Conservation (phyloP, 92 coral and sea anemone species). For the Hydrozoanthus gracilis region DNA sequence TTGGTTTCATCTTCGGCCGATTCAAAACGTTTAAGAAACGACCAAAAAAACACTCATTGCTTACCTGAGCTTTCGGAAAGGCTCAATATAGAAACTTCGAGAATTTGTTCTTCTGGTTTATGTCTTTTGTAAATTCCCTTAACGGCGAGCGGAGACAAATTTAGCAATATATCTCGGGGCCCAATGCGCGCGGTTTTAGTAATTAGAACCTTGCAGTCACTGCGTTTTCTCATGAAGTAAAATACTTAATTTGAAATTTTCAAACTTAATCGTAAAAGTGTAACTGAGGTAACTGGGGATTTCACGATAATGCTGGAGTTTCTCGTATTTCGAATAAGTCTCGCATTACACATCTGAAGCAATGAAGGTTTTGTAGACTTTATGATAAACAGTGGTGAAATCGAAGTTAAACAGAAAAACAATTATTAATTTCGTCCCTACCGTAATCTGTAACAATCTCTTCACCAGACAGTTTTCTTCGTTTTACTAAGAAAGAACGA, state of each 20-base stretch:
- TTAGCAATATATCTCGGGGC: conserved; percentile 31
- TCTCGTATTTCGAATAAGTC: conserved; percentile 1
- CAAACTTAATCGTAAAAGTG: conserved; percentile 5
- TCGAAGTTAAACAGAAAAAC: conserved; percentile 34
- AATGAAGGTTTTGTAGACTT: not conserved
- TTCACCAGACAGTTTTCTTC: conserved; percentile 54
- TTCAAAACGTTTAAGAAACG: not conserved
- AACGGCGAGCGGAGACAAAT: conserved; percentile 35
- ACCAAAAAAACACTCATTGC: not conserved
- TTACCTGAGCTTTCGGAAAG: not conserved
- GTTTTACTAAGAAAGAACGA: conserved; percentile 82
- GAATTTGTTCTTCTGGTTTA: conserved; percentile 14
- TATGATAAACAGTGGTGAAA: conserved; percentile 5
- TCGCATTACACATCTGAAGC: not conserved
- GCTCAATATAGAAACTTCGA: conserved; percentile 9
- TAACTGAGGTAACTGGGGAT: not conserved
- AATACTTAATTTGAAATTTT: conserved; percentile 31
- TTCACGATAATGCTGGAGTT: not conserved
- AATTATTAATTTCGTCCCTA: conserved; percentile 17
- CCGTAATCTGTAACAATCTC: conserved; percentile 10
- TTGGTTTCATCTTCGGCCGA: conserved; percentile 4
- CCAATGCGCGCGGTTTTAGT: conserved; percentile 22
- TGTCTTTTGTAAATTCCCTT: conserved; percentile 36
- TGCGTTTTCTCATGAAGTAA: conserved; percentile 31
- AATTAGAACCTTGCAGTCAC: conserved; percentile 34